These are phyloP conservation scores for Tethya wilhelma DNA, from an alignment of 37 sponge, comb jelly and placozoan genomes.

Conservation along the genomic window DNA sequence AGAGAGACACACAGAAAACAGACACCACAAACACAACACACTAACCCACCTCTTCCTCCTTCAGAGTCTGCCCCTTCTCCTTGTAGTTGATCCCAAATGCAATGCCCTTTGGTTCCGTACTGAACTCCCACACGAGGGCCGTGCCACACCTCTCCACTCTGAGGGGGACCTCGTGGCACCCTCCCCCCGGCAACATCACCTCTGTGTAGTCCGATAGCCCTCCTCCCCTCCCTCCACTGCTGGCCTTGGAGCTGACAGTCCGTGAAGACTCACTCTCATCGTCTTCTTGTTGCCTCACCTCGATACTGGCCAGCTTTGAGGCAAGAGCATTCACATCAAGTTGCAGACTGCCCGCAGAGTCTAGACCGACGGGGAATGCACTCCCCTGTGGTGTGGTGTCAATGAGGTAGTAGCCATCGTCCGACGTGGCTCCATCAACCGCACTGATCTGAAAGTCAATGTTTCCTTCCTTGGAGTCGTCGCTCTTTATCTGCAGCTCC, in stretches of 20 bases:
- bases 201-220: slow-evolving; percentile 17
- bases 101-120: slow-evolving; percentile 75
- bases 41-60: slow-evolving; percentile 37
- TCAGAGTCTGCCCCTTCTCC: not conserved
- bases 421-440: slow-evolving; percentile 19
- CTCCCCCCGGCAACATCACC: slow-evolving; percentile 63
- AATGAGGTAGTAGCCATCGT: slow-evolving; percentile 43
- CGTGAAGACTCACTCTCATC: not conserved
- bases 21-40: not conserved
- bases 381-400: slow-evolving; percentile 11
- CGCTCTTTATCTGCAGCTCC: not conserved
- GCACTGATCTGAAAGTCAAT: not conserved
- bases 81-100: slow-evolving; percentile 70
- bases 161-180: slow-evolving; percentile 52
- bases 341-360: slow-evolving; percentile 12
- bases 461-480: not conserved
- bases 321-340: slow-evolving; percentile 59
- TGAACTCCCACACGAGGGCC: slow-evolving; percentile 76
- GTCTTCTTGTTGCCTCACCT: not conserved
- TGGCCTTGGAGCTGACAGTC: not conserved
- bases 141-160: slow-evolving; percentile 49
- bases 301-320: slow-evolving; percentile 54
- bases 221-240: not conserved
- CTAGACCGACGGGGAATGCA: slow-evolving; percentile 61
- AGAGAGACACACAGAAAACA: too few relatives aligned